Percentiles rank a stretch among this genome's conserved stretches.
Conservation (phyloP, 1,140 invertebrate genomes). For the Aphaenogaster rudis region DNA sequence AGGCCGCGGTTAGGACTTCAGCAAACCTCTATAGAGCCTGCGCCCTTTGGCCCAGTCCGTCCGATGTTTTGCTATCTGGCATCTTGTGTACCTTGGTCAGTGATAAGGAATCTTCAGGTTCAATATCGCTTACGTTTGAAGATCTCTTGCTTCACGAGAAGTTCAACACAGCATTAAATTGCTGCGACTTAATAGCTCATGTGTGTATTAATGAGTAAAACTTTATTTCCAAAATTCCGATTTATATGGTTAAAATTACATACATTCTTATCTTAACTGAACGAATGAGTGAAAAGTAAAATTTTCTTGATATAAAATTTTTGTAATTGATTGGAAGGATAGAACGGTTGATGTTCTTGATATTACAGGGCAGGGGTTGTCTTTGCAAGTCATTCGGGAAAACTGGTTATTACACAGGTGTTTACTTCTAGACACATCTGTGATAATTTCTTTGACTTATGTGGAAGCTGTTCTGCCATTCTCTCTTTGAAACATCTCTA, state of each 20-base stretch:
- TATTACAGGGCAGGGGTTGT: conserved; percentile 17
- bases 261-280: not conserved
- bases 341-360: conserved; percentile 43
- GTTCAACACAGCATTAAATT: conserved; percentile 33
- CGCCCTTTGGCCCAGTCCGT: conserved; percentile 63
- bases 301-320: conserved; percentile 59
- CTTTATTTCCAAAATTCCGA: not conserved
- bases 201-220: not conserved
- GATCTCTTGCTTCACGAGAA: conserved; percentile 52
- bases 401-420: conserved; percentile 69
- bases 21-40: conserved; percentile 55
- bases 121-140: conserved; percentile 56
- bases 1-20: conserved; percentile 76
- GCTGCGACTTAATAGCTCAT: conserved; percentile 57
- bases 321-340: conserved; percentile 51
- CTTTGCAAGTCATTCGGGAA: conserved; percentile 61
- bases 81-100: conserved; percentile 65
- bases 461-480: not conserved
- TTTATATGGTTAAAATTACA: not conserved
- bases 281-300: conserved; percentile 21
- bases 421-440: conserved; percentile 59
- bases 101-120: conserved; percentile 69
- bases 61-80: conserved; percentile 60
- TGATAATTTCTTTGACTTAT: not conserved
- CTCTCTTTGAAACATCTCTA: not conserved